Evolutionary conservation across 1,140 invertebrate genomes (phyloP), one percentile per base, ranked within the genome.

Genomic region (Bacillus rossius): DNA sequence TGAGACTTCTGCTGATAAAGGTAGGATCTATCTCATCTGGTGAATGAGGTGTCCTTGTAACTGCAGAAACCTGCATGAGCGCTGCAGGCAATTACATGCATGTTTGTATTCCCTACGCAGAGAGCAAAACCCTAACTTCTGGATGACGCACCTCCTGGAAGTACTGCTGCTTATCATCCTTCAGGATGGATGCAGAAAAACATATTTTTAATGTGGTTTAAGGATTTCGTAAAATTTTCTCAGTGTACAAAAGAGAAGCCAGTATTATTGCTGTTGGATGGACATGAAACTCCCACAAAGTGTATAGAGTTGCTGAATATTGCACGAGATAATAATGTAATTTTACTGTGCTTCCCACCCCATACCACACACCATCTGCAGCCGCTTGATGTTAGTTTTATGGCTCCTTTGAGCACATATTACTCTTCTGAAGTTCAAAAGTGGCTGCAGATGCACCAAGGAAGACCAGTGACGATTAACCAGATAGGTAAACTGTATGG

Each of bases 311-410:
- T 60, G 3, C 47, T 65, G 19, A 22, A 57, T 16, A 19, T 34
- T 10, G 49, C 55, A 25, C 19, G 55, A 48, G 61, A 71, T 59
- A 69, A 72, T 67, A 54, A 67, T n/a, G 62, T 73, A 0, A 61
- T 66, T 10, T 66, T 76, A 19, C 19, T 74, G 16, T 72, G 65
- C 50, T 61, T 71, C 13, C 69, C 57, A 16, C 69, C 71, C 22
- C 70, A 74, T 52, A 66, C 63, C 54, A 71, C 67, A n/a, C 73
- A 77, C 57, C 63, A 65, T 59, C 58, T 77, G 25, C 73, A 77
- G 57, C 71, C 71, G 3, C 59, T 75, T n/a, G 72, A 76, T 59
- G 66, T 66, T 8, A 51, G 45, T 14, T 61, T 73, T 34, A 71
- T 67, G 64, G 64, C 57, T 34, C 69, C 71, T 7, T 64, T 74